Percentiles rank a stretch among this genome's conserved stretches.
Evolutionary conservation across 2,888 invertebrate species (phyloP).

Genomic region (Myopa tessellatipennis): DNA sequence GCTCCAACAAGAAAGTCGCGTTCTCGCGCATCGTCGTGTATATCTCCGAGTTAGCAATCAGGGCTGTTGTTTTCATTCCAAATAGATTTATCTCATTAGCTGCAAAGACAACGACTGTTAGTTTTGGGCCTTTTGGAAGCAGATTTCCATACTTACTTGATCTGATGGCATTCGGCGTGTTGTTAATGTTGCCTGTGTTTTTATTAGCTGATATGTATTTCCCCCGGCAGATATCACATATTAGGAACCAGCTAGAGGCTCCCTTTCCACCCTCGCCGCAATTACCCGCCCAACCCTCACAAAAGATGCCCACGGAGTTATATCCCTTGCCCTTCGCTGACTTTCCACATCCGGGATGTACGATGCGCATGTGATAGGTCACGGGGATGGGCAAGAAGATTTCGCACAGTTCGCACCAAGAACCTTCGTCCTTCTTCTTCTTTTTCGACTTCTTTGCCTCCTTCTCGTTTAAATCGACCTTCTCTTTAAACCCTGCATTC

Average conservation of each 20-base stretch:
- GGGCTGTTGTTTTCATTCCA: conserved; percentile 64
- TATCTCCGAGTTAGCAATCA: conserved; percentile 67
- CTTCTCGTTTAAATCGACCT: conserved; percentile 23
- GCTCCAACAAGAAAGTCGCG: conserved; percentile 90
- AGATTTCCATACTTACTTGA: conserved; percentile 45
- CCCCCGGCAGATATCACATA: conserved; percentile 91
- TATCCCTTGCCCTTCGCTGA: conserved; percentile 90
- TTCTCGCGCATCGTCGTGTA: conserved; percentile 86
- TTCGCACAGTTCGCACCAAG: conserved; percentile 88
- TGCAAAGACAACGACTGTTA: conserved; percentile 29
- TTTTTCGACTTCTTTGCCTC: conserved; percentile 58
- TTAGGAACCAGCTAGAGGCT: conserved; percentile 87
- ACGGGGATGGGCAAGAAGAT: conserved; percentile 80
- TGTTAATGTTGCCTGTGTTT: conserved; percentile 65
- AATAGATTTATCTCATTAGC: conserved; percentile 67
- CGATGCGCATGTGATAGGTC: conserved; percentile 90
- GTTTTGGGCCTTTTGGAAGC: not conserved
- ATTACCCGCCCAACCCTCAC: conserved; percentile 88
- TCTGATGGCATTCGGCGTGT: conserved; percentile 60
- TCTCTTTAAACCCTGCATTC: conserved; percentile 53
- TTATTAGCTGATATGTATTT: conserved; percentile 71
- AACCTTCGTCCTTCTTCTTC: conserved; percentile 67
- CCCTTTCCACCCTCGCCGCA: conserved; percentile 88
- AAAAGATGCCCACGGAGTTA: conserved; percentile 89
- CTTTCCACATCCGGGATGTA: conserved; percentile 91